A percentile compares a stretch with the other conserved stretches of the same genome.
Conservation (phyloP, 2,113 vertebrate species). For the Pelecanus crispus region DNA sequence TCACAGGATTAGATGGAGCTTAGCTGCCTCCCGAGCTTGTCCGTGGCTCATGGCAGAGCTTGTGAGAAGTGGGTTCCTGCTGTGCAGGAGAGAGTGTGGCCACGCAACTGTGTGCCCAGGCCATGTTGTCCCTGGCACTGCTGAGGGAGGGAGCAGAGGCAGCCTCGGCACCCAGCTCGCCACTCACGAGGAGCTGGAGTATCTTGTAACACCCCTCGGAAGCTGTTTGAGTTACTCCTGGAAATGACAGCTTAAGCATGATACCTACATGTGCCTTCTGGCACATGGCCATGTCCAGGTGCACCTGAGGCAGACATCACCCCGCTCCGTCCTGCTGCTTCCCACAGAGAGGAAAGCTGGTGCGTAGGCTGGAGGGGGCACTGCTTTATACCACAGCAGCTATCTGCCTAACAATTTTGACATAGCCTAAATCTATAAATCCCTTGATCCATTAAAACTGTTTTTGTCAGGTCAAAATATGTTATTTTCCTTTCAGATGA, state of each 20-base stretch:
- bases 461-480: not conserved
- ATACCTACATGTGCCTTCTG: not conserved
- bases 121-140: not conserved
- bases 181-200: rapidly evolving
- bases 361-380: rapidly evolving
- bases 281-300: rapidly evolving
- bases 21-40: not conserved
- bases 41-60: not conserved
- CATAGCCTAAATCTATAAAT: not conserved
- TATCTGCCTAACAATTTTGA: not conserved
- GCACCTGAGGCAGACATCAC: rapidly evolving
- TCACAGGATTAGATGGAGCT: not conserved
- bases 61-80: not conserved
- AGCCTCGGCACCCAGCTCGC: not conserved
- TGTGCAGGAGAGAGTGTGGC: not conserved
- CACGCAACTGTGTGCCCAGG: rapidly evolving
- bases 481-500: not conserved
- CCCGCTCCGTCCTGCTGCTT: not conserved
- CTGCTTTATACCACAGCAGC: not conserved
- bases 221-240: not conserved
- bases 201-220: not conserved
- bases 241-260: not conserved
- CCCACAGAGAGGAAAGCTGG: not conserved
- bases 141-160: not conserved
- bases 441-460: not conserved